Conservation (phyloP, 2,888 invertebrate species). For the Noctua janthe region DNA sequence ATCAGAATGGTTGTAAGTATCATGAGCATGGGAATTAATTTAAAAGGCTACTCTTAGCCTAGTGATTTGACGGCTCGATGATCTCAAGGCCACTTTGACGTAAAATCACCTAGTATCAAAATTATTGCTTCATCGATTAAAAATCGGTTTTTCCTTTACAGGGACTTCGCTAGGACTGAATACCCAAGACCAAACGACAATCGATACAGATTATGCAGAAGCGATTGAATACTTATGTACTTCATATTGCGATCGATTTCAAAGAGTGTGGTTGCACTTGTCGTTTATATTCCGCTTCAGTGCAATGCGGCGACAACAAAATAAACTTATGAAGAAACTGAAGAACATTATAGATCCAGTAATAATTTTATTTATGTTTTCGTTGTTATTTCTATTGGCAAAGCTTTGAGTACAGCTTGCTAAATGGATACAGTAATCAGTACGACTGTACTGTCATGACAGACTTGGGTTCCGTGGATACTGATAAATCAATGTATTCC, state of each 20-base stretch:
- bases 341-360: slow-evolving; percentile 16
- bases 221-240: not conserved
- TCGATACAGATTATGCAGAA: not conserved
- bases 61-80: not conserved
- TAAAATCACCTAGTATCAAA: not conserved
- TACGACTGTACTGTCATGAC: no score
- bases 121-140: not conserved
- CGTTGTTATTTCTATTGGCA: no score
- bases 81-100: not conserved
- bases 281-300: not conserved
- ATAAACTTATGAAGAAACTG: not conserved
- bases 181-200: not conserved
- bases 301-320: not conserved
- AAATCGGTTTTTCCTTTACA: not conserved
- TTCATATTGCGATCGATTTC: not conserved
- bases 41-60: slow-evolving; percentile 4
- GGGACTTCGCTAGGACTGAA: not conserved
- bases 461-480: no score
- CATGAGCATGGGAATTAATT: not conserved
- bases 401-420: no score
- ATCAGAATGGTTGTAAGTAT: not conserved
- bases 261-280: not conserved
- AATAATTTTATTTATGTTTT: not conserved
- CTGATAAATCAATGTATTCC: no score
- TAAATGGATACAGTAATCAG: no score